Percentiles rank a stretch among this genome's conserved stretches.
phyloP scores from a whole-genome alignment of 92 coral and sea anemone genomes.

The Palythoa caribaeorum region DNA sequence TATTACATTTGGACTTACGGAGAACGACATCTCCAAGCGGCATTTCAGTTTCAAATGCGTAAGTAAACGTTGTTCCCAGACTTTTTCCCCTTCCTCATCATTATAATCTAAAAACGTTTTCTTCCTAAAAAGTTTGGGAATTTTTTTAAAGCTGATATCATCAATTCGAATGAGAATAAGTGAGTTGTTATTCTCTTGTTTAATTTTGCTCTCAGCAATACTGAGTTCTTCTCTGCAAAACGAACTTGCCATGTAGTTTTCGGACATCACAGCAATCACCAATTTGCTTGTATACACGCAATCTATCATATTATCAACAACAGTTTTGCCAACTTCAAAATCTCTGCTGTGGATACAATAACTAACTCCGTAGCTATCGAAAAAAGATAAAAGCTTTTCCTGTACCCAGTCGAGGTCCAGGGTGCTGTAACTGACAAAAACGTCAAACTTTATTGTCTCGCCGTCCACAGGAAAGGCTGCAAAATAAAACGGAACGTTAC shows the following conservation, averaged over 20 bases:
- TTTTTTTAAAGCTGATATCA: slow-evolving; percentile 12
- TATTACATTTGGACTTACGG: neutral
- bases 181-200: slow-evolving; percentile 14
- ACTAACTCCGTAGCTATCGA: slow-evolving; percentile 2
- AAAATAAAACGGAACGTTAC: neutral
- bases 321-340: slow-evolving; percentile 40
- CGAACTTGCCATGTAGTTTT: slow-evolving; percentile 36
- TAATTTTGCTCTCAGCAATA: slow-evolving; percentile 25
- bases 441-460: slow-evolving; percentile 15
- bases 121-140: slow-evolving; percentile 35
- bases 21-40: neutral
- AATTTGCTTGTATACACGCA: slow-evolving; percentile 35
- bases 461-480: neutral
- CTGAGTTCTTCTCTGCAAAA: slow-evolving; percentile 39
- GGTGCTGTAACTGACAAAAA: slow-evolving; percentile 39
- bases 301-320: slow-evolving; percentile 35
- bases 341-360: slow-evolving; percentile 50
- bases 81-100: slow-evolving; percentile 16
- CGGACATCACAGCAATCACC: slow-evolving; percentile 26
- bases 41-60: slow-evolving; percentile 7
- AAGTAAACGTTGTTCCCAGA: slow-evolving; percentile 18
- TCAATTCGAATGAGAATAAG: slow-evolving; percentile 39
- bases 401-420: slow-evolving; percentile 36
- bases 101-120: slow-evolving; percentile 39
- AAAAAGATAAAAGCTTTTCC: slow-evolving; percentile 24